These are phyloP conservation scores for Erinaceus europaeus DNA, from an alignment of 2,113 vertebrate genomes.

Conservation along the genomic window DNA sequence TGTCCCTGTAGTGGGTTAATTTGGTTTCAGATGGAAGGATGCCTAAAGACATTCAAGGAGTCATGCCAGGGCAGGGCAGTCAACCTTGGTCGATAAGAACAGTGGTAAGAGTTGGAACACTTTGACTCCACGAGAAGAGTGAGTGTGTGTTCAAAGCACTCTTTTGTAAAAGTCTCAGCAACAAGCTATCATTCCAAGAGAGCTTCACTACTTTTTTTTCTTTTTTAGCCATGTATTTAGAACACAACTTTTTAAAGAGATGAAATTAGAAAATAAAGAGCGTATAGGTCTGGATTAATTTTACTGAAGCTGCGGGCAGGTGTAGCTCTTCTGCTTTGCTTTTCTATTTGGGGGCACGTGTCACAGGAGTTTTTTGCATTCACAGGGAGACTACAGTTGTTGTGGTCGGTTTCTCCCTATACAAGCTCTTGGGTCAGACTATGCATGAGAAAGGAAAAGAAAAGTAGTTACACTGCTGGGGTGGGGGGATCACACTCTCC, in stretches of 20 bases:
- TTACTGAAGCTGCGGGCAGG: slow-evolving; percentile 53
- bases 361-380: slow-evolving; percentile 64
- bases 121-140: slow-evolving; percentile 50
- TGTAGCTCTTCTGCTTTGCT: neutral
- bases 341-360: slow-evolving; percentile 70
- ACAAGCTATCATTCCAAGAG: slow-evolving; percentile 70
- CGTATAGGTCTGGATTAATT: slow-evolving; percentile 28
- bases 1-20: slow-evolving; percentile 67
- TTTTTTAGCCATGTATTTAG: slow-evolving; percentile 73
- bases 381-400: slow-evolving; percentile 64
- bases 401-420: slow-evolving; percentile 52
- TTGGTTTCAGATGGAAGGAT: slow-evolving; percentile 73
- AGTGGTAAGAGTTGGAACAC: slow-evolving; percentile 41
- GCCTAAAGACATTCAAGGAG: slow-evolving; percentile 32
- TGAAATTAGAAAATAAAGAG: slow-evolving; percentile 60
- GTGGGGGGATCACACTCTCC: slow-evolving; percentile 34
- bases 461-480: slow-evolving; percentile 8
- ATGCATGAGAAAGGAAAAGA: slow-evolving; percentile 35
- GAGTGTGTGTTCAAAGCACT: slow-evolving; percentile 52
- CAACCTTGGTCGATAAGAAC: slow-evolving; percentile 55
- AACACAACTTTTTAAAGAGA: slow-evolving; percentile 75
- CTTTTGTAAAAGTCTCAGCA: slow-evolving; percentile 60
- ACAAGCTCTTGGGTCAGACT: slow-evolving; percentile 71
- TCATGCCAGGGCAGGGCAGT: slow-evolving; percentile 53
- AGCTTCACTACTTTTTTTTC: slow-evolving; percentile 69